phyloP scores from a whole-genome alignment of 2,797 vertebrate genomes.

The Anniella stebbinsi region DNA sequence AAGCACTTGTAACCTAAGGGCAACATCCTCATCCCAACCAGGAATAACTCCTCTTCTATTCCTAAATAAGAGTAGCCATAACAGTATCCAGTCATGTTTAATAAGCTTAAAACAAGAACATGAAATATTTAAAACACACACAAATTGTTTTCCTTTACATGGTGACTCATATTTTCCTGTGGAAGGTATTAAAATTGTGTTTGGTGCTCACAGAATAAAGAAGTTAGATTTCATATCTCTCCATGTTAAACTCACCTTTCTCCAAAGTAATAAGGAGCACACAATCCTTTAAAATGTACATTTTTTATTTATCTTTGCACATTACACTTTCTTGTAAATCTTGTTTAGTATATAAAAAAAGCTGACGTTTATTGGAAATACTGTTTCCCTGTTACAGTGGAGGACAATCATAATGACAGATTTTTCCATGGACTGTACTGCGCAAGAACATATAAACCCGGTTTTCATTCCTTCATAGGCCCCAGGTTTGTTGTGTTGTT shows the following conservation, averaged over 20 bases:
- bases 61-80: not conserved
- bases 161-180: not conserved
- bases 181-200: conserved; percentile 27
- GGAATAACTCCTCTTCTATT: not conserved
- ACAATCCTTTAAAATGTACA: conserved; percentile 44
- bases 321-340: conserved; percentile 53
- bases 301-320: conserved; percentile 57
- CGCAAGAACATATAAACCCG: conserved; percentile 34
- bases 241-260: not conserved
- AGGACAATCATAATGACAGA: conserved; percentile 46
- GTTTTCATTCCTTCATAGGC: conserved; percentile 29
- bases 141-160: conserved; percentile 29
- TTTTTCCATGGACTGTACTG: conserved; percentile 20
- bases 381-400: conserved; percentile 51
- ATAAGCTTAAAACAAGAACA: not conserved
- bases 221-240: conserved; percentile 43
- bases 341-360: conserved; percentile 52
- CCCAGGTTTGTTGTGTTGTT: conserved; percentile 29
- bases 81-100: not conserved
- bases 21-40: not conserved
- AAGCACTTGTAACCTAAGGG: not conserved
- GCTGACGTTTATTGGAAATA: conserved; percentile 42
- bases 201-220: conserved; percentile 34
- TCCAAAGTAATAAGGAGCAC: conserved; percentile 25
- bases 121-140: not conserved